Evolutionary conservation across 2,797 vertebrate species (phyloP).

Genomic region (Danio albolineatus): DNA sequence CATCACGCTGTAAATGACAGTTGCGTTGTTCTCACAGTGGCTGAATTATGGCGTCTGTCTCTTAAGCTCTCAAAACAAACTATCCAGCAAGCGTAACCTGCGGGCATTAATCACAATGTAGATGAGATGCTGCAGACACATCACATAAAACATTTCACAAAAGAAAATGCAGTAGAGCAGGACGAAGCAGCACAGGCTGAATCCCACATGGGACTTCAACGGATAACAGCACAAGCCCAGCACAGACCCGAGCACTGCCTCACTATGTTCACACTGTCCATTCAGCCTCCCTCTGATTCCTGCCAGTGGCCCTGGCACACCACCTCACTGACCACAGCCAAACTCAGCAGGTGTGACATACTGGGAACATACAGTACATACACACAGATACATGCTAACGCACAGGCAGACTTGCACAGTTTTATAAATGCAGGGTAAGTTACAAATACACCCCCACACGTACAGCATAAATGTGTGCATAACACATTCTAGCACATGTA

Average conservation of each 20-base stretch:
- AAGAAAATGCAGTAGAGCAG: slow-evolving; percentile 21
- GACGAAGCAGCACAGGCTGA: slow-evolving; percentile 11
- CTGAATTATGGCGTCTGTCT: slow-evolving; percentile 38
- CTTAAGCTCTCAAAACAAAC: slow-evolving; percentile 41
- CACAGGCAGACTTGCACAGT: neutral
- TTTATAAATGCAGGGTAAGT: neutral
- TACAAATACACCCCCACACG: slow-evolving; percentile 14
- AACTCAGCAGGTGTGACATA: slow-evolving; percentile 52
- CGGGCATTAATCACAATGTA: slow-evolving; percentile 42
- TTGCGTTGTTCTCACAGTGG: slow-evolving; percentile 27
- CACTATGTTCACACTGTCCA: slow-evolving; percentile 19
- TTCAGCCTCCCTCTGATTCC: slow-evolving; percentile 37
- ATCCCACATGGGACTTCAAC: slow-evolving; percentile 39
- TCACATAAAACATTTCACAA: slow-evolving; percentile 44
- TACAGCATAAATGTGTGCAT: neutral
- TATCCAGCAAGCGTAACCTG: slow-evolving; percentile 35
- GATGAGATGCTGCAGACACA: slow-evolving; percentile 27
- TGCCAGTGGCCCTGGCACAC: slow-evolving; percentile 48
- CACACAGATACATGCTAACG: neutral
- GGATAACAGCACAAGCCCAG: slow-evolving; percentile 8
- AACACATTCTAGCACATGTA: neutral
- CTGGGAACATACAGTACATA: slow-evolving; percentile 38
- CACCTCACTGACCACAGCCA: slow-evolving; percentile 45
- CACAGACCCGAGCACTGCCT: slow-evolving; percentile 11
- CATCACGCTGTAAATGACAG: slow-evolving; percentile 36